These are phyloP conservation scores for Esox masquinongy DNA, from an alignment of 2,797 vertebrate genomes.

Conservation along the genomic window DNA sequence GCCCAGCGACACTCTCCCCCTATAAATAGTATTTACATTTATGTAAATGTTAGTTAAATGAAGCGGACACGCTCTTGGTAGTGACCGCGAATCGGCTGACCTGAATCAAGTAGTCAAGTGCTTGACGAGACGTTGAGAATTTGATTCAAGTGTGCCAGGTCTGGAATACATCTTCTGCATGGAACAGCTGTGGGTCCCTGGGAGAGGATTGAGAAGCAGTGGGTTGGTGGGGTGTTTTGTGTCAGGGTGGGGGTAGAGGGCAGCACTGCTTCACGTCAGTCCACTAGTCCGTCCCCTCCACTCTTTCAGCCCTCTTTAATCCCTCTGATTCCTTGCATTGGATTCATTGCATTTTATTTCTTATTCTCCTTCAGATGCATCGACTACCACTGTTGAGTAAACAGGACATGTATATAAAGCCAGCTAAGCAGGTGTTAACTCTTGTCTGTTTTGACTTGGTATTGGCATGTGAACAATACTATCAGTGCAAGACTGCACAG, in stretches of 20 bases:
- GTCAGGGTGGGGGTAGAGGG: constrained; percentile 31
- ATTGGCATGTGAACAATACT: constrained; percentile 57
- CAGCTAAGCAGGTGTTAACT: constrained; percentile 60
- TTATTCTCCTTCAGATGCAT: constrained; percentile 43
- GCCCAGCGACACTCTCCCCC: too few species aligned
- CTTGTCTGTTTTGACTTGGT: constrained; percentile 53
- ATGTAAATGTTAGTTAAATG: too few species aligned
- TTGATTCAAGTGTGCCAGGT: too few species aligned
- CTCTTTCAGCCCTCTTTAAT: constrained; percentile 51
- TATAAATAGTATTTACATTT: too few species aligned
- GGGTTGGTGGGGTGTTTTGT: neutral
- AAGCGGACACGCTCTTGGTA: too few species aligned
- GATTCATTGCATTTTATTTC: constrained; percentile 38
- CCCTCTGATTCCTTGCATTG: constrained; percentile 51
- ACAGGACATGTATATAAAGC: constrained; percentile 51
- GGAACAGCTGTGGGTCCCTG: too few species aligned
- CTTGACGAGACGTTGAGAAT: too few species aligned
- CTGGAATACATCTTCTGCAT: too few species aligned
- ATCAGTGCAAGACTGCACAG: constrained; percentile 33
- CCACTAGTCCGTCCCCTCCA: constrained; percentile 34
- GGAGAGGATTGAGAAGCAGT: neutral
- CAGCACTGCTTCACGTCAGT: constrained; percentile 47
- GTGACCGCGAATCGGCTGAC: too few species aligned
- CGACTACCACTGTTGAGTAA: constrained; percentile 53
- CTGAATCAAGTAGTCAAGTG: too few species aligned